Conservation (phyloP, 2,797 vertebrate species). For the Cetoscarus ocellatus region DNA sequence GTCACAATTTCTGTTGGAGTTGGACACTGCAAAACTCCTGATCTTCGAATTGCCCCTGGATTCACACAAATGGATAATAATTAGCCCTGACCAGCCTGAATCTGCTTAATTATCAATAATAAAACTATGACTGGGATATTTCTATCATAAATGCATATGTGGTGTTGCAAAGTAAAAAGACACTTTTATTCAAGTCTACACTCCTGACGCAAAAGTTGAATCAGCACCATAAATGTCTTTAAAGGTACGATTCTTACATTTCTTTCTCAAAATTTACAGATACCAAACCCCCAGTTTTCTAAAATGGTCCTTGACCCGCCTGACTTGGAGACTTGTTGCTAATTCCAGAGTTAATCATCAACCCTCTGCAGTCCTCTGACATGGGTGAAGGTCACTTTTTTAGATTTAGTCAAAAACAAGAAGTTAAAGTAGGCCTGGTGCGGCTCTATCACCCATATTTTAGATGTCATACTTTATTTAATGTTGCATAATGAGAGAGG, state of each 20-base stretch:
- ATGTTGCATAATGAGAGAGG: neutral
- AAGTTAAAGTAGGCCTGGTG: conserved; percentile 21
- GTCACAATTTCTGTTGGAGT: too few relatives aligned
- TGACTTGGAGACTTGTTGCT: conserved; percentile 66
- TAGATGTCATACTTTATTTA: neutral
- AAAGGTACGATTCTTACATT: neutral
- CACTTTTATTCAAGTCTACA: too few relatives aligned
- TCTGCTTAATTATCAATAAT: too few relatives aligned
- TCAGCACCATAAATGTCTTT: neutral
- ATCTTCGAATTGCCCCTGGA: too few relatives aligned
- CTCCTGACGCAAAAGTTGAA: too few relatives aligned
- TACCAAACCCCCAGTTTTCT: conserved; percentile 2
- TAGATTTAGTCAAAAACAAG: conserved; percentile 76
- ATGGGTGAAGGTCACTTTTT: conserved; percentile 83
- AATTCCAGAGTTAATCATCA: conserved; percentile 82
- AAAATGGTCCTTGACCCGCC: conserved; percentile 67
- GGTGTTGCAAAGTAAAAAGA: too few relatives aligned
- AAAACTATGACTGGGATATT: too few relatives aligned
- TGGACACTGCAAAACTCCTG: too few relatives aligned
- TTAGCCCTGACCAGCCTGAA: too few relatives aligned
- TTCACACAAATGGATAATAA: too few relatives aligned
- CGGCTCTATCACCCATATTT: conserved; percentile 21
- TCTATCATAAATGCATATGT: too few relatives aligned
- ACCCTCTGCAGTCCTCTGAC: conserved; percentile 57
- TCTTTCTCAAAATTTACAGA: conserved; percentile 14